These are phyloP conservation scores for Ferdinandea cuprea DNA, from an alignment of 2,888 invertebrate species.

Conservation along the genomic window DNA sequence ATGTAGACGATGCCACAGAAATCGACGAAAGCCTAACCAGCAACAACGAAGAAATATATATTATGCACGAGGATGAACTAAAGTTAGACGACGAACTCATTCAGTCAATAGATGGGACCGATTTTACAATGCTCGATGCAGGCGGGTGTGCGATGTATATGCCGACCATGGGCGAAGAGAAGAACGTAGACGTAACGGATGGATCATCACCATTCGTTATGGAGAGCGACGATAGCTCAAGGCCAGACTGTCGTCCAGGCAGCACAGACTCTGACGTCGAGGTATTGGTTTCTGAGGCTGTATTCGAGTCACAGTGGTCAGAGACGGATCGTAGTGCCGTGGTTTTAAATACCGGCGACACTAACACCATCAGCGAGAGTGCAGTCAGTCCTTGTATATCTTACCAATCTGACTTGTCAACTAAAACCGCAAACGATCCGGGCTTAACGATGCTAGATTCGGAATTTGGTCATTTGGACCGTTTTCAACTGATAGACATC, in stretches of 20 bases:
- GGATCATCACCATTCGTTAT: conserved; percentile 66
- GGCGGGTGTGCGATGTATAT: conserved; percentile 37
- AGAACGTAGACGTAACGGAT: conserved; percentile 64
- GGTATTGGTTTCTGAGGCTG: conserved; percentile 76
- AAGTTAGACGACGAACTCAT: conserved; percentile 36
- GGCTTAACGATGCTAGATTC: conserved; percentile 64
- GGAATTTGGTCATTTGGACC: conserved; percentile 70
- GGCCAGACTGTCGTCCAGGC: conserved; percentile 24
- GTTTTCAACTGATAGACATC: conserved; percentile 69
- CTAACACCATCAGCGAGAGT: conserved; percentile 18
- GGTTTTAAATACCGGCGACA: background rate
- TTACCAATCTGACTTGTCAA: background rate
- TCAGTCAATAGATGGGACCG: conserved; percentile 67
- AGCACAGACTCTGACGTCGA: conserved; percentile 77
- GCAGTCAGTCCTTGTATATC: conserved; percentile 27
- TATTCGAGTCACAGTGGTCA: conserved; percentile 76
- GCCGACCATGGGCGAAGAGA: conserved; percentile 1
- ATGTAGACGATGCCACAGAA: conserved; percentile 33
- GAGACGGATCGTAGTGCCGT: conserved; percentile 59
- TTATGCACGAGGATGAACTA: conserved; percentile 32
- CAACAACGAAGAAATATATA: conserved; percentile 65
- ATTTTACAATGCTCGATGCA: conserved; percentile 75
- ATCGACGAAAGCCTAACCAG: conserved; percentile 33
- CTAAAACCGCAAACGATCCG: conserved; percentile 10
- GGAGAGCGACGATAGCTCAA: conserved; percentile 51